Evolutionary conservation across 2,797 vertebrate genomes (phyloP).

Genomic region (Notolabrus celidotus): DNA sequence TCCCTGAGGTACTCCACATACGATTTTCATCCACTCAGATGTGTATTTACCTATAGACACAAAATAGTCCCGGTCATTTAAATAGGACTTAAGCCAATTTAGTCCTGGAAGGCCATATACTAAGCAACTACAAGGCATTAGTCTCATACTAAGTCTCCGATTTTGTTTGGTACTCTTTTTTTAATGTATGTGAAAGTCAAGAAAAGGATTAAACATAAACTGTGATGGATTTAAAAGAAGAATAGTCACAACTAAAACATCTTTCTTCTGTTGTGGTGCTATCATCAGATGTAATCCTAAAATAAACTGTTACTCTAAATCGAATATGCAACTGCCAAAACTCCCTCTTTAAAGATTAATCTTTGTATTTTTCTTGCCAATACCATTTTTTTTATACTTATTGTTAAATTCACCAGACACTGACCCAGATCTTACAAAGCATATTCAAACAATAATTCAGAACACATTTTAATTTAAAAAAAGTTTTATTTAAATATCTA

Average conservation of each 20-base stretch:
- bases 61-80: no score
- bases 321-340: neutral
- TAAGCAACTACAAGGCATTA: no score
- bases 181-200: neutral
- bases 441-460: constrained; percentile 12
- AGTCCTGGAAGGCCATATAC: no score
- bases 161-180: no score
- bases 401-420: neutral
- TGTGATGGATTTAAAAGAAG: no score
- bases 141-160: no score
- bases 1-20: no score
- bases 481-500: constrained; percentile 83
- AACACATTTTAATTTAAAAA: constrained; percentile 67
- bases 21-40: no score
- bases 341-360: neutral
- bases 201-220: neutral
- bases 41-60: no score
- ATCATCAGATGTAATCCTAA: neutral
- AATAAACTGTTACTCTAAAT: neutral
- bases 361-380: neutral
- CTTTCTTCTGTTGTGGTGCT: neutral
- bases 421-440: neutral
- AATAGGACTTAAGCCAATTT: no score
- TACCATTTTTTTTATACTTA: neutral
- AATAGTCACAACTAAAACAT: neutral